A percentile compares a stretch with the other conserved stretches of the same genome.
Evolutionary conservation across 2,888 invertebrate species (phyloP).

Genomic region (Melanotus villosus): DNA sequence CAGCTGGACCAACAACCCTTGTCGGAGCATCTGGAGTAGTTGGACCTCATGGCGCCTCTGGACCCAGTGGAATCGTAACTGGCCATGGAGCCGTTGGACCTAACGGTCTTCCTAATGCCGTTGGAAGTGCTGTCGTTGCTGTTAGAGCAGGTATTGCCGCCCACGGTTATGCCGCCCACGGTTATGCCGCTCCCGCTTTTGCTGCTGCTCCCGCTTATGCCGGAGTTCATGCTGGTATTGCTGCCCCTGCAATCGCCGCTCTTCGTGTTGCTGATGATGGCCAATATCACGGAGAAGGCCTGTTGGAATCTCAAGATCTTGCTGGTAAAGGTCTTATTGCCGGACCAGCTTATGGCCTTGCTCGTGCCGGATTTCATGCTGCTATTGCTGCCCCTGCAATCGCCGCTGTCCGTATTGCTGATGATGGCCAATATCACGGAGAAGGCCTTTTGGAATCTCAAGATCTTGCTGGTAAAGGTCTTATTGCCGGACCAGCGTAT

Average conservation of each 20-base stretch:
- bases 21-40: conserved; percentile 46
- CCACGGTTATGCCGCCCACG: too few species aligned
- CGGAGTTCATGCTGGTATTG: too few species aligned
- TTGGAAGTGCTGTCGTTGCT: background rate
- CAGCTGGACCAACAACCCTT: background rate
- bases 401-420: background rate
- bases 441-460: background rate
- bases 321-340: background rate
- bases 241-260: too few species aligned
- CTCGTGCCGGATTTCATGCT: too few species aligned
- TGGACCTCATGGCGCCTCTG: conserved; percentile 41
- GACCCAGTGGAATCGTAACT: conserved; percentile 49
- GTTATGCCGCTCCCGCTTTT: too few species aligned
- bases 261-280: background rate
- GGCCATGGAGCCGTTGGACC: conserved; percentile 49
- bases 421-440: conserved; percentile 5
- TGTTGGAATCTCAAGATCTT: background rate
- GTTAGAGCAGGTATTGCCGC: too few species aligned
- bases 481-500: too few species aligned
- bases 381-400: background rate
- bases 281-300: background rate
- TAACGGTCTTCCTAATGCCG: conserved; percentile 13
- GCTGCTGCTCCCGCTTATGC: too few species aligned
- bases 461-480: background rate
- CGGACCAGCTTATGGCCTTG: too few species aligned